Percentiles rank a stretch among this genome's conserved stretches.
Evolutionary conservation across 1,140 invertebrate species (phyloP).

Genomic region (Sinonovacula constricta): DNA sequence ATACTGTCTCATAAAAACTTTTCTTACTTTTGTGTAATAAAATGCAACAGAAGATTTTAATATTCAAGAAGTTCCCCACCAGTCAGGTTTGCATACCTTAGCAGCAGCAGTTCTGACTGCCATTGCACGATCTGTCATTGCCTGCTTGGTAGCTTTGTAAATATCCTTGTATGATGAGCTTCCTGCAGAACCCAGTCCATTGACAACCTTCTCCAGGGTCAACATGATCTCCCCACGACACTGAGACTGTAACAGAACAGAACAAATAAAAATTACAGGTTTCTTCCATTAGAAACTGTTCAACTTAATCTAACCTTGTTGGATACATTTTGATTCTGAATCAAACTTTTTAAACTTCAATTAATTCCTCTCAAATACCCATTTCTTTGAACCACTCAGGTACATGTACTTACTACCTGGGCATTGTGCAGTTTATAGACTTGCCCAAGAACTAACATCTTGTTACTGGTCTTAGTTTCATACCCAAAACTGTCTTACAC

Average conservation of each 20-base stretch:
- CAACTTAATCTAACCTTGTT: neutral
- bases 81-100: constrained; percentile 83
- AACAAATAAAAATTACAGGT: constrained; percentile 8
- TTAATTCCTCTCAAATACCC: too few relatives aligned
- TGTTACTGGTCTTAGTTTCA: too few relatives aligned
- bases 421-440: too few relatives aligned
- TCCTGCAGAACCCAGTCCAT: constrained; percentile 93
- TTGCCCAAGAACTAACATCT: too few relatives aligned
- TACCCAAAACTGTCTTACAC: too few relatives aligned
- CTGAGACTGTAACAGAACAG: constrained; percentile 85
- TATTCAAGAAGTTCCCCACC: too few relatives aligned
- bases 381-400: too few relatives aligned
- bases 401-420: too few relatives aligned
- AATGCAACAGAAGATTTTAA: too few relatives aligned
- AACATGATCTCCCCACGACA: constrained; percentile 97
- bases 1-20: too few relatives aligned
- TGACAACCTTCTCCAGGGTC: constrained; percentile 92
- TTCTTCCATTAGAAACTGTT: neutral
- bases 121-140: constrained; percentile 93
- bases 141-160: constrained; percentile 91
- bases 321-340: neutral
- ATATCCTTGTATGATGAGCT: constrained; percentile 94
- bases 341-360: neutral
- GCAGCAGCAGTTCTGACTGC: constrained; percentile 92
- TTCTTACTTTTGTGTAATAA: too few relatives aligned